These are phyloP conservation scores for Drosophila ficusphila DNA, from an alignment of 1,140 invertebrate species.

Conservation along the genomic window DNA sequence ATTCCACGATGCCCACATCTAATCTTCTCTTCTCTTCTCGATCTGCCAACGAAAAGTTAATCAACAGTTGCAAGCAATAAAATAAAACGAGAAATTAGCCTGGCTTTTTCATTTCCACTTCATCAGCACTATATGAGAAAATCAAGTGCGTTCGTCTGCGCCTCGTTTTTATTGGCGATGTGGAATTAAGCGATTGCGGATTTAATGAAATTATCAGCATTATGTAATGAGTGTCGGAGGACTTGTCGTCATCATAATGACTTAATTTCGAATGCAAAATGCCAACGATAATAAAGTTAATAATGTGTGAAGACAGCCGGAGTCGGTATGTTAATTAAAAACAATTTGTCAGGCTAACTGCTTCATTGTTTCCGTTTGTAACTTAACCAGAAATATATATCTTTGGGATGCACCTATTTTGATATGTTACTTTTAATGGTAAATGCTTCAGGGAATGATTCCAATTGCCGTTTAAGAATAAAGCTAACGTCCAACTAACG, in stretches of 20 bases:
- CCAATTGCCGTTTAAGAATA: no score
- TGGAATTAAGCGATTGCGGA: neutral
- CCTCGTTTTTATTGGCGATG: neutral
- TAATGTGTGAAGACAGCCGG: neutral
- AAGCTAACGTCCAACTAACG: slow-evolving; percentile 5
- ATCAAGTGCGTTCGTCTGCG: neutral
- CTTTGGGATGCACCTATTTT: neutral
- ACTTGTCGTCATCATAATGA: slow-evolving; percentile 7
- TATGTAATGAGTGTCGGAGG: slow-evolving; percentile 26
- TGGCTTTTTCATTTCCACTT: slow-evolving; percentile 62
- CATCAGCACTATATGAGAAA: slow-evolving; percentile 65
- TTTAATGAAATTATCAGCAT: slow-evolving; percentile 59
- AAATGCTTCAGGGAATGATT: no score
- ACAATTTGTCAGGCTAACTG: neutral
- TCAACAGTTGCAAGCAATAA: slow-evolving; percentile 62
- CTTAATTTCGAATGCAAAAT: slow-evolving; percentile 44
- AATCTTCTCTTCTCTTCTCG: neutral
- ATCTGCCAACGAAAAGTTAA: slow-evolving; percentile 34
- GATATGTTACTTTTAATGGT: no score
- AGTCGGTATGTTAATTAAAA: slow-evolving; percentile 16
- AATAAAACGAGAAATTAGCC: slow-evolving; percentile 41
- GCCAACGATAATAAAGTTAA: slow-evolving; percentile 1
- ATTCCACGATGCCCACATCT: slow-evolving; percentile 6
- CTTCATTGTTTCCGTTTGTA: neutral
- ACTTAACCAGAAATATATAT: neutral